phyloP scores from a whole-genome alignment of 2,797 vertebrate species.

The Enteromius afrohamiltoni region DNA sequence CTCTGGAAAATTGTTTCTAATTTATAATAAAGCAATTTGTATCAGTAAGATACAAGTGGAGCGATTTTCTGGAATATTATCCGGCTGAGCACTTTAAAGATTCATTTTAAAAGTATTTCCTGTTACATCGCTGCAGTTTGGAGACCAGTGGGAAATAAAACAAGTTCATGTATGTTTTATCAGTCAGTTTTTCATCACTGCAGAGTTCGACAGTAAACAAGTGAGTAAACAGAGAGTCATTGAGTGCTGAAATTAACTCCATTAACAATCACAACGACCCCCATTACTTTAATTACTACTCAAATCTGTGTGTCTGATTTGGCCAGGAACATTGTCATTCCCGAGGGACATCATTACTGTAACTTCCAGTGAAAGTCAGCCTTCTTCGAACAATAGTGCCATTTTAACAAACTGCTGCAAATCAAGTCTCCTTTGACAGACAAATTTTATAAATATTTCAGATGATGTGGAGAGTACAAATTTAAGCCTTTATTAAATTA shows the following conservation, averaged over 20 bases:
- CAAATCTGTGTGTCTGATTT: neutral
- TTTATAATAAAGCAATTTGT: neutral
- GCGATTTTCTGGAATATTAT: neutral
- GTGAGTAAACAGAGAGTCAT: conserved; percentile 53
- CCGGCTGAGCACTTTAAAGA: neutral
- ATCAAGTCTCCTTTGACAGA: too few relatives aligned
- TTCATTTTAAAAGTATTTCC: too few relatives aligned
- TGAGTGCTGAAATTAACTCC: conserved; percentile 39
- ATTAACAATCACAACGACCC: conserved; percentile 25
- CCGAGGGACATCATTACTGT: neutral
- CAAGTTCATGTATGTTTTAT: neutral
- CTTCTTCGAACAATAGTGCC: neutral
- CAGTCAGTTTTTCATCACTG: neutral
- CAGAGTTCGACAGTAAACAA: neutral
- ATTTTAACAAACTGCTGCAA: neutral
- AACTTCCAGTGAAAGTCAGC: neutral
- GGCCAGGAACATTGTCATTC: neutral
- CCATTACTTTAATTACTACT: conserved; percentile 27
- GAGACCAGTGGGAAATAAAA: neutral
- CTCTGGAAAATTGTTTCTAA: neutral
- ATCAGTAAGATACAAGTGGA: neutral
- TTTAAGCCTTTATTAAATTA: neutral
- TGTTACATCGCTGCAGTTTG: neutral
- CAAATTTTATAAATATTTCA: neutral
- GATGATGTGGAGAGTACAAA: neutral